Evolutionary conservation across 2,797 vertebrate genomes (phyloP).

Genomic region (Sternotherus odoratus): DNA sequence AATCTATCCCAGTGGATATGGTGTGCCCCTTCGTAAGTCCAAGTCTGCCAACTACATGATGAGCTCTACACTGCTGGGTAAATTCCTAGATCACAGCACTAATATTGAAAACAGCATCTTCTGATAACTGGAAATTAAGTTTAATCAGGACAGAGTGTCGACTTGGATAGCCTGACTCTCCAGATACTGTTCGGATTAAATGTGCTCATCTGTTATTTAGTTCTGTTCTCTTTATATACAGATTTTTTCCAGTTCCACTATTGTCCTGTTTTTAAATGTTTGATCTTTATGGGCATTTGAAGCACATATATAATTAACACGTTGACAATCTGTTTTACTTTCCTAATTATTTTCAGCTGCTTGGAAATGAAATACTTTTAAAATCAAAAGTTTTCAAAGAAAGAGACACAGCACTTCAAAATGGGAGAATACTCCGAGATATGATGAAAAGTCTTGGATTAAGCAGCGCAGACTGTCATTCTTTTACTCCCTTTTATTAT

Average conservation of each 20-base stretch:
- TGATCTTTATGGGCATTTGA: conserved; percentile 33
- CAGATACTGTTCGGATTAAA: not conserved
- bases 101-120: not conserved
- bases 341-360: conserved; percentile 41
- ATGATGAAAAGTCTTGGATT: conserved; percentile 62
- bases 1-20: not conserved
- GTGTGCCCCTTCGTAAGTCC: not conserved
- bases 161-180: accelerated
- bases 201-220: not conserved
- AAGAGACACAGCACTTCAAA: conserved; percentile 41
- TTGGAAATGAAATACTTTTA: conserved; percentile 34
- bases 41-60: not conserved
- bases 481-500: conserved; percentile 32
- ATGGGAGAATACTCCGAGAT: conserved; percentile 52
- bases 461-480: conserved; percentile 38
- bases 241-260: conserved; percentile 2
- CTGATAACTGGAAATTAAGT: not conserved
- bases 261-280: not conserved
- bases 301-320: conserved; percentile 36
- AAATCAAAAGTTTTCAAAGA: conserved; percentile 41
- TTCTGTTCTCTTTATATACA: not conserved
- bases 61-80: not conserved
- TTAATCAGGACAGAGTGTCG: not conserved
- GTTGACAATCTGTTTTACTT: conserved; percentile 30
- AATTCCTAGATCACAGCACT: accelerated